Evolutionary conservation across 2,113 vertebrate genomes (phyloP).

Genomic region (Nannospalax galili): DNA sequence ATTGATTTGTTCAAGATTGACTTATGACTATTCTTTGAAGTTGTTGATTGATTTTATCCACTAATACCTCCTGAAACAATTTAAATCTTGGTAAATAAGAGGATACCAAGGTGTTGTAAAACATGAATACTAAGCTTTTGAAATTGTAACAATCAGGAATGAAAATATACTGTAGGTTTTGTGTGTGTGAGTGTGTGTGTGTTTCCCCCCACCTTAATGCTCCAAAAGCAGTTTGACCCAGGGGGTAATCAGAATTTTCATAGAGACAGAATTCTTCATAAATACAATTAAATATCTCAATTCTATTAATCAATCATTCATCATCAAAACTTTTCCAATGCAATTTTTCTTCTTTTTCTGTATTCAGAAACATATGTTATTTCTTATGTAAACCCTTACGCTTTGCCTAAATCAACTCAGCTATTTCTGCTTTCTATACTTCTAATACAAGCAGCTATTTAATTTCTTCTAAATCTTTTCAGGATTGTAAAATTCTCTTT

Average conservation of each 20-base stretch:
- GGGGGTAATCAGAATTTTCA: slow-evolving; percentile 37
- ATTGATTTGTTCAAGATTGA: slow-evolving; percentile 11
- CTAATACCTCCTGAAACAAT: slow-evolving; percentile 8
- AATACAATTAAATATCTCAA: slow-evolving; percentile 39
- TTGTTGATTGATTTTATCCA: not conserved
- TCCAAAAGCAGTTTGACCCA: not conserved
- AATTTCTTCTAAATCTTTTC: slow-evolving; percentile 29
- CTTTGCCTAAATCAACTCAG: not conserved
- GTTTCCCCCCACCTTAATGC: not conserved
- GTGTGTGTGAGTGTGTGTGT: not conserved
- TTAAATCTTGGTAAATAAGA: not conserved
- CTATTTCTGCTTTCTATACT: slow-evolving; percentile 15
- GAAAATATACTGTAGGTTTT: not conserved
- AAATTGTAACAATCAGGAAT: not conserved
- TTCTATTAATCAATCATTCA: not conserved
- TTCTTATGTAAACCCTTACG: slow-evolving; percentile 14
- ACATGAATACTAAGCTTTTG: slow-evolving; percentile 26
- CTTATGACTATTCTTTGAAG: slow-evolving; percentile 10
- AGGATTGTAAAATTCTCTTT: slow-evolving; percentile 4
- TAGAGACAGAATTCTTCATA: slow-evolving; percentile 28
- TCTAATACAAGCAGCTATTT: slow-evolving; percentile 51
- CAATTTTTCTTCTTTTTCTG: slow-evolving; percentile 27
- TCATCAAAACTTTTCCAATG: not conserved
- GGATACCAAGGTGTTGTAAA: not conserved
- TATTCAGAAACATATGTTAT: slow-evolving; percentile 10